phyloP scores from a whole-genome alignment of 2,797 vertebrate species.

The Thalassophryne amazonica region DNA sequence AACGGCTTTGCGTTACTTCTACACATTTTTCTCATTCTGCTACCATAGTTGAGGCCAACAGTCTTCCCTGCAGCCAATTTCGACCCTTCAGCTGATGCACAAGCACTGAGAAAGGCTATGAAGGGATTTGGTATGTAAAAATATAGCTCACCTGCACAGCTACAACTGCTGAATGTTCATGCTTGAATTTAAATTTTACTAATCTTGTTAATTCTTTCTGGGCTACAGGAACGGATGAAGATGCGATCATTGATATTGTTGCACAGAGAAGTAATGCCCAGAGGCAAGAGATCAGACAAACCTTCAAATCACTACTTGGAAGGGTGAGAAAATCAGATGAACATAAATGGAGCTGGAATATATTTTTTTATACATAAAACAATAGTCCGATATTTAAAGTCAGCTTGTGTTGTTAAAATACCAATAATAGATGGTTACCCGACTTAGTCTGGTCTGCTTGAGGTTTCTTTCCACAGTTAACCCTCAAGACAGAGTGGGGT shows the following conservation, averaged over 20 bases:
- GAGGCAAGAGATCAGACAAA: conserved; percentile 89
- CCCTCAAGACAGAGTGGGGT: too few species aligned
- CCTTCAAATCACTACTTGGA: conserved; percentile 93
- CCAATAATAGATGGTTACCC: too few species aligned
- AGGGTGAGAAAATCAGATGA: conserved; percentile 76
- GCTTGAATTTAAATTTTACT: not conserved
- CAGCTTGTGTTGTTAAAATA: too few species aligned
- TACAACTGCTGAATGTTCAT: too few species aligned
- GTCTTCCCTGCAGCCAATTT: conserved; percentile 71
- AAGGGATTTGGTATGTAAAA: conserved; percentile 89
- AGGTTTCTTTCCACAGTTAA: too few species aligned
- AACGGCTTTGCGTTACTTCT: not conserved
- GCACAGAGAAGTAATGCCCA: conserved; percentile 87
- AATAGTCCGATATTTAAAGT: too few species aligned
- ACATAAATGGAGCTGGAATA: not conserved
- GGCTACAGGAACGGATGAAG: conserved; percentile 89
- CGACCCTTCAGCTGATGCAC: conserved; percentile 86
- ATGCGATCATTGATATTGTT: conserved; percentile 88
- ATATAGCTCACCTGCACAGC: not conserved
- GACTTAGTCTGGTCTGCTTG: too few species aligned
- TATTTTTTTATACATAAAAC: too few species aligned
- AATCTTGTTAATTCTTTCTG: not conserved
- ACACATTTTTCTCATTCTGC: conserved; percentile 3
- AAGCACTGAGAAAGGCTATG: conserved; percentile 95
- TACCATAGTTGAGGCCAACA: conserved; percentile 83